Evolutionary conservation across 1,140 invertebrate species (phyloP), one percentile per base, ranked within the genome.

Genomic region (Limonius californicus): DNA sequence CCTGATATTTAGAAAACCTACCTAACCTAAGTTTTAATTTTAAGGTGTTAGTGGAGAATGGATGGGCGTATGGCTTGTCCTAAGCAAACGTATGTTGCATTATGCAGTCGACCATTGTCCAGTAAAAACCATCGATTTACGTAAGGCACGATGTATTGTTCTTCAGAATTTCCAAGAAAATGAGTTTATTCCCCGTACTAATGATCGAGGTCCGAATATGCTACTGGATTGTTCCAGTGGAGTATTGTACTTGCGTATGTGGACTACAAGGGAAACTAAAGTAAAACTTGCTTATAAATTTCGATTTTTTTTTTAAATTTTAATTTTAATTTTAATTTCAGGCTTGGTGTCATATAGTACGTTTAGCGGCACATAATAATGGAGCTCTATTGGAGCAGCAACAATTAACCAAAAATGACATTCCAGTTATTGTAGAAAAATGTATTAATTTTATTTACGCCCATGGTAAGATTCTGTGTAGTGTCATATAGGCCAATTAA

Each of bases 381-480:
- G 91, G 92, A 8, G 80, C 85, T 1, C 78, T 82, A 3, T 78
- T 96, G 45, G 81, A 87, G 39, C 89, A 95, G 66, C 92, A 95
- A 74, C 92, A 94, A 73, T 77, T 95, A 20, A 94, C 91, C 4
- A 85, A 87, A 66, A 89, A 93, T 63, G 85, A 94, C 74, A 84
- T 95, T 21, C 93, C 93, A 18, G 89, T 92, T 12, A 87, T 95
- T 57, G 89, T 96, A 1, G 91, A 95, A 66, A 94, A 93, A 74
- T 95, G 92, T 76, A 87, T 95, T 39, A 92, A 90, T 70, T 94
- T 94, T 70, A 87, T 95, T 59, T 91, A 90, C 67, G 84, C 87
- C 12, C 85, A 94, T 74, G 93, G 90, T 90, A 80, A 76, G 76
- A 45, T 21, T 45, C 23, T 27, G 9, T 27, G 23, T 27, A 27